Conservation (phyloP, 2,113 vertebrate genomes). For the Calidris pugnax region DNA sequence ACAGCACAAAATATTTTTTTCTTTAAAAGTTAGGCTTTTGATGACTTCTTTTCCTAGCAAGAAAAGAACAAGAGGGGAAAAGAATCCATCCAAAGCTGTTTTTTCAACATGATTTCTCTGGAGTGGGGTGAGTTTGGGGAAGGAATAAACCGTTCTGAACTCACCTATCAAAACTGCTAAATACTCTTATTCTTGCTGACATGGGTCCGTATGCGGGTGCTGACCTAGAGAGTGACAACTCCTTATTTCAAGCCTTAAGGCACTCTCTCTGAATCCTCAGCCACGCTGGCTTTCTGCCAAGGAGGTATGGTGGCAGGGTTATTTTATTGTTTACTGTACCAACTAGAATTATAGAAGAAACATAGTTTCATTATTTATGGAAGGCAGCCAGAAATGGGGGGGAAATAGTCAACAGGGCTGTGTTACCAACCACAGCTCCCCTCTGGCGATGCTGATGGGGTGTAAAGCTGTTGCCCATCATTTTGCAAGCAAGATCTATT, state of each 20-base stretch:
- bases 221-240: background rate
- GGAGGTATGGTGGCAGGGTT: background rate
- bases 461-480: background rate
- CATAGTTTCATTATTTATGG: background rate
- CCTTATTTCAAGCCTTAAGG: constrained; percentile 2
- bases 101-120: background rate
- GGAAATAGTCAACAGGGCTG: background rate
- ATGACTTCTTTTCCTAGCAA: background rate
- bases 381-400: background rate
- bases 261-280: background rate
- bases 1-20: background rate
- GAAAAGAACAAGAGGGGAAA: background rate
- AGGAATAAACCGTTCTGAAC: background rate
- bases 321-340: background rate
- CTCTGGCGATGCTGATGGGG: background rate
- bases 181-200: background rate
- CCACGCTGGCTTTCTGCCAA: background rate
- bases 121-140: background rate
- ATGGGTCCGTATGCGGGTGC: background rate
- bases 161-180: background rate
- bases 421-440: background rate
- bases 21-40: background rate
- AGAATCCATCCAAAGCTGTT: background rate
- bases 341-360: background rate
- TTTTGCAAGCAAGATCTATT: constrained; percentile 4